Base-by-base conservation (phyloP, 2,797 vertebrate species). In the Malacoctenus gilli region DNA sequence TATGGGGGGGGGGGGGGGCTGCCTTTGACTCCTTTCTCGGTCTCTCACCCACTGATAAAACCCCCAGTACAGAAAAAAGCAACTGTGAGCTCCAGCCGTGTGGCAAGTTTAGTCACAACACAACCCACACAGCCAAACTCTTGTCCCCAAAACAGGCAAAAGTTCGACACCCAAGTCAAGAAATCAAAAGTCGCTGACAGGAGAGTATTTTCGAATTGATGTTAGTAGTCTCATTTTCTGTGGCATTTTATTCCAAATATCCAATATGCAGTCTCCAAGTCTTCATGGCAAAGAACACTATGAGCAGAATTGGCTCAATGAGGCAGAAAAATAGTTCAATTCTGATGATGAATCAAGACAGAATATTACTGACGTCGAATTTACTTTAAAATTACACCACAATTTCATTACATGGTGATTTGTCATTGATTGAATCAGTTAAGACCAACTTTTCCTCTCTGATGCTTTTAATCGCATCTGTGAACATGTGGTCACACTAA, bases 1-100 rank as follows among this genome's bases (percentile, higher is more conserved):
- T 86, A 82, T n/a, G n/a, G n/a, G n/a, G n/a, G n/a, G n/a, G n/a
- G n/a, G 75, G 83, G 79, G 77, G 79, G 77, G 83, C 77, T 79
- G 83, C 80, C 69, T 85, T 80, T 87, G 80, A 88, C 82, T 83
- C 79, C 59, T 71, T 84, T 87, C n/a, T 87, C 75, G 80, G 78
- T 86, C 78, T 80, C 73, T 77, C 75, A 70, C 67, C 65, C 78
- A 60, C 78, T 68, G 83, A 86, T 87, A 82, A 32, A 32, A 32
- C 10, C 25, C 25, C 25, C 25, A 5, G 25, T 5, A 28, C 25
- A 28, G 25, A 32, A 32, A 25, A 77, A 62, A 43, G 59, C 60
- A 76, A 80, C 73, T 72, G 62, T 80, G 68, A 36, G 75, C 70
- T 79, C 59, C 55, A 53, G 55, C 63, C 74, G 62, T 23, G 31